Percentiles rank a stretch among this genome's conserved stretches.
phyloP scores from a whole-genome alignment of 2,797 vertebrate species.

The Halcyon leucocephala region DNA sequence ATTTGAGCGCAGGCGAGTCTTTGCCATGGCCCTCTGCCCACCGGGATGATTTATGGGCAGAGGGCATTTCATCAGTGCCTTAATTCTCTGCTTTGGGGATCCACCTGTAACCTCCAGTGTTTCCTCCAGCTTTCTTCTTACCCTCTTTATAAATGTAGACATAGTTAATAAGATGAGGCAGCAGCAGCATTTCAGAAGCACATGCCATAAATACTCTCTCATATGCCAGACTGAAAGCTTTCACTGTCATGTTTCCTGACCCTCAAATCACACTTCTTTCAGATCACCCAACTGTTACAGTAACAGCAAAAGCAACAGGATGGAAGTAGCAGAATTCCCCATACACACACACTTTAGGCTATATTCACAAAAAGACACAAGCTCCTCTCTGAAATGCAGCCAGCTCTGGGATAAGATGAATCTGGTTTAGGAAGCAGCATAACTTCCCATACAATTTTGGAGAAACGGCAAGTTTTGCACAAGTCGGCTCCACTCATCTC shows the following conservation, averaged over 20 bases:
- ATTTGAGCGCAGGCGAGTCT: neutral
- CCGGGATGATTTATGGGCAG: neutral
- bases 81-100: neutral
- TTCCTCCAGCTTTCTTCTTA: neutral
- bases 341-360: neutral
- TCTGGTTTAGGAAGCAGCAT: neutral
- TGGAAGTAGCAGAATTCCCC: neutral
- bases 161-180: neutral
- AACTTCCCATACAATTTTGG: neutral
- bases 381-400: neutral
- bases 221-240: constrained; percentile 13
- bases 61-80: neutral
- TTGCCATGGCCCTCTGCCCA: neutral
- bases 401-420: neutral
- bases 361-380: neutral
- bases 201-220: neutral
- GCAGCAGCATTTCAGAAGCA: neutral
- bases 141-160: neutral
- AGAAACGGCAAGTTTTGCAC: neutral
- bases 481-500: neutral
- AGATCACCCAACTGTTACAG: constrained; percentile 42
- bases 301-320: constrained; percentile 40
- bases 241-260: constrained; percentile 6
- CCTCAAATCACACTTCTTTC: constrained; percentile 51
- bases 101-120: neutral